Conservation (phyloP, 2,113 vertebrate species). For the Chlamydotis undulata region DNA sequence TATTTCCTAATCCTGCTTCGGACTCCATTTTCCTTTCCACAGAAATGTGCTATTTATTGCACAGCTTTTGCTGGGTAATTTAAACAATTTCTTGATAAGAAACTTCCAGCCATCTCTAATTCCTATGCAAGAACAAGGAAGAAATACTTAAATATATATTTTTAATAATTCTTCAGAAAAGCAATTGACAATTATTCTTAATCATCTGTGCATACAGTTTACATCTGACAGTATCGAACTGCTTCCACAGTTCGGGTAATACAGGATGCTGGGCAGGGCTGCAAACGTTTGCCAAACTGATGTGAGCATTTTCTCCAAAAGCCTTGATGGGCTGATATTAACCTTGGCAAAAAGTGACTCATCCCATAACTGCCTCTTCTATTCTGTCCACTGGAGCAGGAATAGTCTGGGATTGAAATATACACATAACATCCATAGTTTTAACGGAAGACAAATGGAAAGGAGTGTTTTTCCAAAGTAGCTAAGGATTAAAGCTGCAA, state of each 20-base stretch:
- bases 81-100: neutral
- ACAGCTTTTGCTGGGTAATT: neutral
- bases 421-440: too few species aligned
- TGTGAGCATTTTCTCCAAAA: neutral
- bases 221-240: neutral
- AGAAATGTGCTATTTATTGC: neutral
- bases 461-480: rapidly evolving
- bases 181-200: neutral
- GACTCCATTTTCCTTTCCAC: neutral
- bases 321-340: neutral
- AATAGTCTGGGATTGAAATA: neutral
- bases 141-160: neutral
- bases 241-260: neutral
- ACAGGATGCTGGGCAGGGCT: neutral
- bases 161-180: neutral
- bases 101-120: neutral
- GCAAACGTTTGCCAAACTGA: neutral
- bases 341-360: neutral
- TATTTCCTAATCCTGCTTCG: neutral
- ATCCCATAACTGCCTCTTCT: neutral
- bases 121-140: neutral
- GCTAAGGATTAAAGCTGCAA: neutral
- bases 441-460: neutral
- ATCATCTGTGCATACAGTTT: neutral
- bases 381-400: neutral